Conservation (phyloP, 2,888 invertebrate genomes). For the Holacanthella duospinosa region DNA sequence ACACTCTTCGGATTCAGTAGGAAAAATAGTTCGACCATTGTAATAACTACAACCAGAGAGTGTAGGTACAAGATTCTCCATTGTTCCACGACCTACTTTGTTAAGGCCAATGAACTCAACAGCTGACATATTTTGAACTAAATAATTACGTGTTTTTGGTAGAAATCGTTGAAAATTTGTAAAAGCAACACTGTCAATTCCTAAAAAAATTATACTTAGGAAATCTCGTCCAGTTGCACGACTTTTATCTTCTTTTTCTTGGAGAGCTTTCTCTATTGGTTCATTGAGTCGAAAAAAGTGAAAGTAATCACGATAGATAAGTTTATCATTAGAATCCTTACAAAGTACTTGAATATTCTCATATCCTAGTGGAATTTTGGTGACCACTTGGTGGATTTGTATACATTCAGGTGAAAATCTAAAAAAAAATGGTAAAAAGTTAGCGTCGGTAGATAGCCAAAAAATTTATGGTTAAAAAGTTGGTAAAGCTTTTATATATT, state of each 20-base stretch:
- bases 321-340: background rate
- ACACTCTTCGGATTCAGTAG: slow-evolving; percentile 53
- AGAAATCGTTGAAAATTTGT: slow-evolving; percentile 69
- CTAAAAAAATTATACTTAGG: background rate
- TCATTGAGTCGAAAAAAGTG: background rate
- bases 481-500: too few species aligned
- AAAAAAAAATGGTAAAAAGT: too few species aligned
- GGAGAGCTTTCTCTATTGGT: background rate
- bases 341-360: background rate
- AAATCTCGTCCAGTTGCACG: background rate
- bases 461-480: too few species aligned
- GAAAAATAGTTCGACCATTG: slow-evolving; percentile 56
- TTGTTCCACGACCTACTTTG: slow-evolving; percentile 78
- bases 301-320: background rate
- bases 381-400: background rate
- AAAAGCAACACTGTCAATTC: slow-evolving; percentile 67
- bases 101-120: background rate
- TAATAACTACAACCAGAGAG: slow-evolving; percentile 59
- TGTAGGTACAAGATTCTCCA: slow-evolving; percentile 75
- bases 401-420: too few species aligned
- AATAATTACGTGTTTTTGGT: slow-evolving; percentile 56
- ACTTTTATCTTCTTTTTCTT: background rate
- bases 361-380: background rate
- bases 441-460: too few species aligned
- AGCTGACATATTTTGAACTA: slow-evolving; percentile 48